Percentiles rank a stretch among this genome's conserved stretches.
phyloP scores from a whole-genome alignment of 1,140 invertebrate species.

The Aricia agestis region DNA sequence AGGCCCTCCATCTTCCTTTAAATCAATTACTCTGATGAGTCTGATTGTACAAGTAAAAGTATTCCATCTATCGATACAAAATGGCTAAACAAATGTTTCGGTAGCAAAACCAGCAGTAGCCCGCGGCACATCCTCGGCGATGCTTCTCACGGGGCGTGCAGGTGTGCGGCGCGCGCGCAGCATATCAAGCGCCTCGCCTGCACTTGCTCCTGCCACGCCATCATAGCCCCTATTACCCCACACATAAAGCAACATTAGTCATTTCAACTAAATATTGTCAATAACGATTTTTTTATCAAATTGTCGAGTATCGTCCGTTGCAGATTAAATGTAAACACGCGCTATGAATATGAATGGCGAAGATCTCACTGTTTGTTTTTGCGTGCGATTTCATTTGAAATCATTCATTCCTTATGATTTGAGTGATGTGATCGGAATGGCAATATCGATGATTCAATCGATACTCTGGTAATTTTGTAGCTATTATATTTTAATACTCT shows the following conservation, averaged over 20 bases:
- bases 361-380: conserved; percentile 26
- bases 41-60: neutral
- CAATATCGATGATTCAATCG: neutral
- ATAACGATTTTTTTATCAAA: conserved; percentile 16
- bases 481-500: too few relatives aligned
- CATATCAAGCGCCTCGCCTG: conserved; percentile 33
- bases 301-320: conserved; percentile 22
- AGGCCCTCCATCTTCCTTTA: too few relatives aligned
- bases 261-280: neutral
- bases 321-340: conserved; percentile 39
- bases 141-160: conserved; percentile 49
- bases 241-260: neutral
- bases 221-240: conserved; percentile 9
- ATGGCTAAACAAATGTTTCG: conserved; percentile 16
- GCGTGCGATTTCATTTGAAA: conserved; percentile 24
- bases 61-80: neutral
- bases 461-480: neutral
- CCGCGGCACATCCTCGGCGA: conserved; percentile 20
- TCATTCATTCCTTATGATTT: conserved; percentile 12
- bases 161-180: conserved; percentile 55
- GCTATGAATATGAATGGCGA: conserved; percentile 38
- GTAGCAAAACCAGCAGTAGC: conserved; percentile 23
- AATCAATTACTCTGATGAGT: too few relatives aligned
- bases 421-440: conserved; percentile 4
- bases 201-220: neutral